Conservation (phyloP, 64 coral and sea anemone genomes). For the Acropora tenuis region DNA sequence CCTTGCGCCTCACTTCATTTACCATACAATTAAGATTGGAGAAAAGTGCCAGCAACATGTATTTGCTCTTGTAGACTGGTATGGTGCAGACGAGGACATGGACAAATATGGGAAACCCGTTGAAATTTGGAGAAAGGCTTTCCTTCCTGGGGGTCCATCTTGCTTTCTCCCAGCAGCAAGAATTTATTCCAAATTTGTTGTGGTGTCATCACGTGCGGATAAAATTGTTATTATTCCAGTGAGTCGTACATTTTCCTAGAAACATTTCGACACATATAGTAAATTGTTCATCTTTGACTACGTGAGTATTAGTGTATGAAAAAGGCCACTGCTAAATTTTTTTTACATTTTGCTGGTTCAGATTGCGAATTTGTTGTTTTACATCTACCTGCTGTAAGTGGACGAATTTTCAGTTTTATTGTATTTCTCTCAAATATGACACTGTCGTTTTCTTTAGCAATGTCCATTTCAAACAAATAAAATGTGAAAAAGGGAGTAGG, state of each 20-base stretch:
- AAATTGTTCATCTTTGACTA: too few species aligned
- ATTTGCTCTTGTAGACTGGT: conserved; percentile 22
- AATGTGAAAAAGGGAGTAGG: too few species aligned
- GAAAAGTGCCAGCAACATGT: background rate
- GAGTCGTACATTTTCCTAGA: conserved; percentile 23
- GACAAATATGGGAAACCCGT: conserved; percentile 35
- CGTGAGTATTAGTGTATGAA: too few species aligned
- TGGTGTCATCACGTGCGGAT: background rate
- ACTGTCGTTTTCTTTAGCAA: too few species aligned
- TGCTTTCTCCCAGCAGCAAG: conserved; percentile 32
- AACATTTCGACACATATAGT: background rate
- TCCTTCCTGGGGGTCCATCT: conserved; percentile 51
- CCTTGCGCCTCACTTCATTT: background rate
- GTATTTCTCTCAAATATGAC: too few species aligned
- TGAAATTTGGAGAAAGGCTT: conserved; percentile 7
- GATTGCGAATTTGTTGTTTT: too few species aligned
- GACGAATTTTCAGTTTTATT: too few species aligned
- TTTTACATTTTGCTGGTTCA: too few species aligned
- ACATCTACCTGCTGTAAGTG: too few species aligned
- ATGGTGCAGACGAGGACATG: background rate
- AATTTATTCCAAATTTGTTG: conserved; percentile 54
- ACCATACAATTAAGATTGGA: background rate
- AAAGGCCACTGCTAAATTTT: too few species aligned
- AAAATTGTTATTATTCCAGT: conserved; percentile 14
- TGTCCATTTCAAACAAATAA: too few species aligned